Base-by-base conservation (phyloP, 2,888 invertebrate species). In the Lamellibrachia satsuma region DNA sequence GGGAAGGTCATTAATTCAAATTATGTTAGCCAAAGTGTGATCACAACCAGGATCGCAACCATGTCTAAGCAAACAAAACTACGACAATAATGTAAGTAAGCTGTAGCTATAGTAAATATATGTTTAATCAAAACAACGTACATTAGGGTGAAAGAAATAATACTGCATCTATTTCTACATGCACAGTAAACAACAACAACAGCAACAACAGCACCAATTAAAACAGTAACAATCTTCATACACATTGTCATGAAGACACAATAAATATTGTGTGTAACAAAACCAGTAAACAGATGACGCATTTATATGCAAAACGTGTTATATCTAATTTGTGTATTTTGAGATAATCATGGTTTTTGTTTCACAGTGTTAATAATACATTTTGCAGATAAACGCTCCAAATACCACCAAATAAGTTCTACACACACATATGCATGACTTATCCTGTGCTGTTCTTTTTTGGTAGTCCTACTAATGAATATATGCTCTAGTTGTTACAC, bases 51-150 rank as follows among this genome's bases (percentile, higher is more conserved):
- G 15, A 75, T 75, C n/a, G n/a, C n/a, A n/a, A n/a, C n/a, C n/a
- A 6, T 22, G 75, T 75, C 75, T 75, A 75, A 6, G 22, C 75
- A 22, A 75, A 75, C 22, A 75, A 75, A 75, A 11, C 22, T n/a
- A 75, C 75, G n/a, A 75, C 75, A 75, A 75, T 75, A 22, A 22
- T 15, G 22, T 75, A 75, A 22, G 75, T 22, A 75, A 75, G 22
- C 22, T 75, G 15, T 75, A 75, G 75, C 75, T 75, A 75, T 6
- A 15, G 75, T 75, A 75, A 75, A 75, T 75, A 75, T 22, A 75
- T 75, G 75, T 75, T 75, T 75, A 75, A 75, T 75, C 75, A 75
- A 75, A 75, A 75, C 75, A 75, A 75, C 22, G 75, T 75, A 75
- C 75, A 75, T 75, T 75, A 75, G 15, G 75, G 15, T 75, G 75